Evolutionary conservation across 2,113 vertebrate genomes (phyloP).

Genomic region (Rhagologus leucostigma): DNA sequence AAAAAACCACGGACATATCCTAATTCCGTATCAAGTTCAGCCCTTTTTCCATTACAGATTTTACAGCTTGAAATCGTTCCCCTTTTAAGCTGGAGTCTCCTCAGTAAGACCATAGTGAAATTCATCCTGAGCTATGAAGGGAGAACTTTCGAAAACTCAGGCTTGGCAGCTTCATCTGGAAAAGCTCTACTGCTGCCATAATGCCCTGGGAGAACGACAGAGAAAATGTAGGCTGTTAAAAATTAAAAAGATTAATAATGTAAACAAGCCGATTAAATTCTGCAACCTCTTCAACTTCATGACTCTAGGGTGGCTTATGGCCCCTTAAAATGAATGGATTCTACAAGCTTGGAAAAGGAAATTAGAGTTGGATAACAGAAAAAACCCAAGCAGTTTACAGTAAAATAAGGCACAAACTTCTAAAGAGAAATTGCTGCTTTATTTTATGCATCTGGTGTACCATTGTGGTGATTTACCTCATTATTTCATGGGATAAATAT

Average conservation of each 20-base stretch:
- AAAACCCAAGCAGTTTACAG: background rate
- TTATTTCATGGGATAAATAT: background rate
- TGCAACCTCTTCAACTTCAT: conserved; percentile 1
- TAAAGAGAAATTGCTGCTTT: background rate
- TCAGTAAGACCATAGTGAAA: background rate
- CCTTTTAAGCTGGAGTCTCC: background rate
- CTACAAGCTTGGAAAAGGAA: background rate
- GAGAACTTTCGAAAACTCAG: background rate
- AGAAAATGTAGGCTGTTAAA: conserved; percentile 17
- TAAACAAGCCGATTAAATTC: conserved; percentile 50
- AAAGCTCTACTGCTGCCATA: background rate
- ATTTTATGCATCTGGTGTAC: background rate
- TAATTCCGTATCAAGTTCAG: background rate
- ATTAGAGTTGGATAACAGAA: background rate
- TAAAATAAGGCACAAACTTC: background rate
- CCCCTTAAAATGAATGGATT: background rate
- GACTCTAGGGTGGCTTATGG: conserved; percentile 4
- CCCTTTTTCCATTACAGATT: background rate
- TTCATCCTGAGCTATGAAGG: background rate
- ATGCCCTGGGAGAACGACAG: background rate
- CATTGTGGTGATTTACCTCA: background rate
- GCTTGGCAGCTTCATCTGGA: background rate
- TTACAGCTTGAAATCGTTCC: background rate
- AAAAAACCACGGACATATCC: background rate
- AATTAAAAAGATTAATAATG: conserved; percentile 30